Evolutionary conservation across 2,888 invertebrate species (phyloP), one percentile per base, ranked within the genome.

Genomic region (Lomographa bimaculata): DNA sequence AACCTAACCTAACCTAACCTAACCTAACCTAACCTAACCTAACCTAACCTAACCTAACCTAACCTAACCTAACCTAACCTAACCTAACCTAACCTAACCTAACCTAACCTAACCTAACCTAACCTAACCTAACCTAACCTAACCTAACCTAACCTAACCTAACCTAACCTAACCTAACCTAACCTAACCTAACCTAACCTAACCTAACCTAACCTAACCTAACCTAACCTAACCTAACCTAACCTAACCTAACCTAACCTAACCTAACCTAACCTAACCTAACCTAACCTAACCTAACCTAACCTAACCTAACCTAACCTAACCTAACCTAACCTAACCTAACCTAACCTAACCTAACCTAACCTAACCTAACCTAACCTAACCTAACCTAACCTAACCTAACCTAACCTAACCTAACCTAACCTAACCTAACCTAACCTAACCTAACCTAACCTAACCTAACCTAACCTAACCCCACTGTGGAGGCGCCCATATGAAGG

Each of bases 371-470:
- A 21, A 21, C 21, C 21, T 21, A 21, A 21, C 21, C 21, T 21
- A 21, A 21, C 21, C 21, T 21, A 21, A 21, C 21, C 21, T 21
- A 21, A 21, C 21, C 21, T 21, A 21, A 21, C 21, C 21, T 21
- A 21, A 21, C 21, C 21, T 21, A 21, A 21, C 21, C 21, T 21
- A 21, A 21, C 21, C 21, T 21, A 21, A 21, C 21, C 21, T 27
- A 27, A 27, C 27, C 27, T 27, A 27, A 27, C 8, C 27, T 27
- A 27, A 27, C 27, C 27, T 27, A 27, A 27, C 27, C 27, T 27
- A 27, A 27, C 27, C 27, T 27, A 27, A 27, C 27, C 27, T 27
- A 27, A 27, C 27, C 27, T 27, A 27, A 27, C 27, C 27, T 27
- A 27, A 27, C 27, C 27, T 27, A 21, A 21, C 21, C 21, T 21